Percentiles rank a stretch among this genome's conserved stretches.
Evolutionary conservation across 1,140 invertebrate genomes (phyloP).

Genomic region (Cepaea nemoralis): DNA sequence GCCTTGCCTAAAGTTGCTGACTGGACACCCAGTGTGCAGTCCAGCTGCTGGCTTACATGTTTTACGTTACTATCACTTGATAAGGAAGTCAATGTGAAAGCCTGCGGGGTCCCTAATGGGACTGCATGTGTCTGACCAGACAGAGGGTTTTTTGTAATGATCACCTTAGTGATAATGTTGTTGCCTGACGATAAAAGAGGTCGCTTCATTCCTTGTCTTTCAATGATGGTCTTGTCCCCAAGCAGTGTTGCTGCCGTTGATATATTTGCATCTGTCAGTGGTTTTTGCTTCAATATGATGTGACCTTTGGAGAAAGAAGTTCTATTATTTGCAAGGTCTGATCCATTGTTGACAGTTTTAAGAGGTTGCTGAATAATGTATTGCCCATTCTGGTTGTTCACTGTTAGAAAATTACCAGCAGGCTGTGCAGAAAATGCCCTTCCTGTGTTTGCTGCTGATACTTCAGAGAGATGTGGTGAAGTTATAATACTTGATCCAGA

Average conservation of each 20-base stretch:
- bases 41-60: conserved; percentile 15
- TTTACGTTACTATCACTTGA: conserved; percentile 8
- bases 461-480: background rate
- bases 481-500: background rate
- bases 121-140: conserved; percentile 64
- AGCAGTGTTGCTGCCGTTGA: conserved; percentile 37
- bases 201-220: conserved; percentile 52
- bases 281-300: conserved; percentile 27
- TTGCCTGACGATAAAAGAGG: conserved; percentile 43
- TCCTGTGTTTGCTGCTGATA: background rate
- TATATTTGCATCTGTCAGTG: background rate
- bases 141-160: conserved; percentile 74
- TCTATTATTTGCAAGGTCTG: conserved; percentile 32
- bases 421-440: background rate
- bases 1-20: conserved; percentile 77
- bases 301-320: conserved; percentile 36
- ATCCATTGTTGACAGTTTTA: conserved; percentile 16
- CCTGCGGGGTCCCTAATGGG: conserved; percentile 41
- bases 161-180: conserved; percentile 75
- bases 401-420: conserved; percentile 16
- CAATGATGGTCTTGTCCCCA: conserved; percentile 40
- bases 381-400: conserved; percentile 34
- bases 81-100: conserved; percentile 41
- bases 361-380: conserved; percentile 34
- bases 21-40: background rate